These are phyloP conservation scores for Montipora efflorescens DNA, from an alignment of 64 coral and sea anemone genomes.

Conservation along the genomic window DNA sequence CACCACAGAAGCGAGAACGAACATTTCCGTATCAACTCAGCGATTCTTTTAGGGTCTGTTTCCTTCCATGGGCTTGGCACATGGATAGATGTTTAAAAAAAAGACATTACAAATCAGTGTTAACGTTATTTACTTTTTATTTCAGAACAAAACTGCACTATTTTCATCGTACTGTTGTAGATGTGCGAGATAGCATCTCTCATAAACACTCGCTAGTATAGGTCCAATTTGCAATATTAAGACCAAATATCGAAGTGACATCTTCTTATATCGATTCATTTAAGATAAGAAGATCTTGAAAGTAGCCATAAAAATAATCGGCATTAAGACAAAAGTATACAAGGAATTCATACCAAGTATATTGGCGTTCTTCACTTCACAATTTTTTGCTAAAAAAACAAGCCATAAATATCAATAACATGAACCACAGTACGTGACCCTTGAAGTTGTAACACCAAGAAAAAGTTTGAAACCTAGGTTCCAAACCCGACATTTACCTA, in stretches of 20 bases:
- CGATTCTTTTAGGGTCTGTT: too few relatives aligned
- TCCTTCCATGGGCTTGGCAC: too few relatives aligned
- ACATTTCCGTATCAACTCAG: too few relatives aligned
- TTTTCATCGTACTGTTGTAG: neutral
- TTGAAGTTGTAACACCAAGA: neutral
- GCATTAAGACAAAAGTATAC: neutral
- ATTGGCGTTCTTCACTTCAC: neutral
- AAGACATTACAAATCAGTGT: too few relatives aligned
- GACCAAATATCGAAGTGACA: neutral
- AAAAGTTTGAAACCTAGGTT: too few relatives aligned
- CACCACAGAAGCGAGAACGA: too few relatives aligned
- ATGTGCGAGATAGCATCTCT: neutral
- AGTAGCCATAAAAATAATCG: neutral
- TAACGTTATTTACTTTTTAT: neutral
- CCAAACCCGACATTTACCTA: neutral
- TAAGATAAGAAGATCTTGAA: neutral
- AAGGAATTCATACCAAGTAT: neutral
- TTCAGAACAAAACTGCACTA: neutral
- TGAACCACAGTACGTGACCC: neutral
- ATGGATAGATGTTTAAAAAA: too few relatives aligned
- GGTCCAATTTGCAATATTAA: neutral
- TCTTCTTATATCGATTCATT: conserved; percentile 18
- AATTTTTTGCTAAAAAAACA: conserved; percentile 14
- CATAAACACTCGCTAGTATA: neutral
- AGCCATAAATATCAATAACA: neutral